phyloP scores from a whole-genome alignment of 2,888 invertebrate species.

The Luperina testacea region DNA sequence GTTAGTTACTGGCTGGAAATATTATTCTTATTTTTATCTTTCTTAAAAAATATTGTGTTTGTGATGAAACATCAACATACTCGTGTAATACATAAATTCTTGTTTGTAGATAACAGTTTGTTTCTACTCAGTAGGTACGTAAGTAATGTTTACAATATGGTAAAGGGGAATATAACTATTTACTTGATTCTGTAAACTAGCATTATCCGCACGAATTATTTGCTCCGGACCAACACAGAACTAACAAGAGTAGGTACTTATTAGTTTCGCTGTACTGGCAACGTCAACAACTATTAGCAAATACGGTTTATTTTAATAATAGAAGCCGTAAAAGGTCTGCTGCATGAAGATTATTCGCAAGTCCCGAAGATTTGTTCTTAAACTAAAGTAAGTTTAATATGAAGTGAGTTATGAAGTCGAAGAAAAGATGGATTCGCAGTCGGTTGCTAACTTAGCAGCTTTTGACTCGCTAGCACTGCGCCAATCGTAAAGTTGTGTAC shows the following conservation, averaged over 20 bases:
- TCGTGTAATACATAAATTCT: background rate
- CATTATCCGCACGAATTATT: background rate
- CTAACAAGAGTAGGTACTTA: background rate
- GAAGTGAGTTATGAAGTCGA: constrained; percentile 61
- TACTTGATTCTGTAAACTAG: background rate
- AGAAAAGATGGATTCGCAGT: constrained; percentile 57
- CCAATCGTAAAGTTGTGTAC: constrained; percentile 74
- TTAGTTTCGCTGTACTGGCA: background rate
- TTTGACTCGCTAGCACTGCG: constrained; percentile 72
- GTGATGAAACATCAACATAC: background rate
- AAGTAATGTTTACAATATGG: background rate
- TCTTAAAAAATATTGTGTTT: constrained; percentile 3
- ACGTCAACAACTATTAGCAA: constrained; percentile 7
- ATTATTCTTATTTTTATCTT: constrained; percentile 16
- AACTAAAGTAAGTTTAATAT: constrained; percentile 61
- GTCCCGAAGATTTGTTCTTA: constrained; percentile 43
- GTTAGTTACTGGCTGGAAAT: constrained; percentile 36
- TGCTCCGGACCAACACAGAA: background rate
- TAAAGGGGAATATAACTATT: background rate
- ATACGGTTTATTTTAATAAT: constrained; percentile 25
- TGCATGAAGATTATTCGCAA: constrained; percentile 45
- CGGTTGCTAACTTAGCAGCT: constrained; percentile 69
- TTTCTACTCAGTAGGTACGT: background rate
- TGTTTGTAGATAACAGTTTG: background rate
- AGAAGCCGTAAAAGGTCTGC: constrained; percentile 25